Base-by-base conservation (phyloP, 2,888 invertebrate species). In the Clanis bilineata region DNA sequence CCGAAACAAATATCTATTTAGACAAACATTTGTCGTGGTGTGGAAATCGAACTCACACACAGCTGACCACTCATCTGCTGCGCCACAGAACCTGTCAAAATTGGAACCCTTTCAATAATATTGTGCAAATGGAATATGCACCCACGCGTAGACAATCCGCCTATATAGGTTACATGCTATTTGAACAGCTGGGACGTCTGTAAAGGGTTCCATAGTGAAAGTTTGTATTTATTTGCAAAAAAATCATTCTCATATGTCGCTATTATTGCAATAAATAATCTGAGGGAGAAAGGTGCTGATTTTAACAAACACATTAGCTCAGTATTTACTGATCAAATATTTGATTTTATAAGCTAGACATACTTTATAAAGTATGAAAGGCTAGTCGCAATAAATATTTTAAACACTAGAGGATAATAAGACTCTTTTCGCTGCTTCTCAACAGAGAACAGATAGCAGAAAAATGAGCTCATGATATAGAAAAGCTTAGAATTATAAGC, bases 21-120 rank as follows among this genome's bases (percentile, higher is more conserved):
- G n/a, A n/a, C n/a, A n/a, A n/a, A n/a, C n/a, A n/a, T n/a, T n/a
- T n/a, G n/a, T n/a, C n/a, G n/a, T n/a, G n/a, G n/a, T n/a, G n/a
- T n/a, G n/a, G n/a, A n/a, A n/a, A n/a, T n/a, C n/a, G n/a, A n/a
- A n/a, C n/a, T n/a, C n/a, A n/a, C n/a, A n/a, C n/a, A n/a, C n/a
- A n/a, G n/a, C n/a, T n/a, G n/a, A n/a, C n/a, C n/a, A n/a, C n/a
- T n/a, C n/a, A n/a, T n/a, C n/a, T n/a, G n/a, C n/a, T n/a, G n/a
- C n/a, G n/a, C n/a, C n/a, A n/a, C n/a, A 64, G 66, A 72, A 71
- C 75, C 76, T 77, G 79, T 76, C 70, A 70, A 71, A 67, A 79
- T 79, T 75, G 72, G 64, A 74, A 73, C 77, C 80, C 79, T 79
- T 83, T 78, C 51, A 51, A 32, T 51, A 72, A 67, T 71, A 76